Conservation (phyloP, 2,113 vertebrate genomes). For the Piaya cayana region DNA sequence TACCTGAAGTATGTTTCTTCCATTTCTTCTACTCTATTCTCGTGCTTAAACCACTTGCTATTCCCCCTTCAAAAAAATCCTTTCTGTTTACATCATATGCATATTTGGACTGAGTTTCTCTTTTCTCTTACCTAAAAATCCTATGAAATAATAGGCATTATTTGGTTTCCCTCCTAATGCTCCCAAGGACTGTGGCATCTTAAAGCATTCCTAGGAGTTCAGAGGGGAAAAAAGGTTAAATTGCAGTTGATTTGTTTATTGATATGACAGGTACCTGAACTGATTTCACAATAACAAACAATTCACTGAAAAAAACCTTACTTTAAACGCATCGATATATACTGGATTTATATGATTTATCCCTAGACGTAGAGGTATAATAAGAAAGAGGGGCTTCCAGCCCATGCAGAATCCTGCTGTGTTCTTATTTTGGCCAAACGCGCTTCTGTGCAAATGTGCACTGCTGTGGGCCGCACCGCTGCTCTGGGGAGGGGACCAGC, state of each 20-base stretch:
- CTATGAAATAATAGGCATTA: constrained; percentile 92
- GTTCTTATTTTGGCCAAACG: constrained; percentile 49
- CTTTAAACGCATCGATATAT: constrained; percentile 87
- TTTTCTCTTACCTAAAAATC: constrained; percentile 86
- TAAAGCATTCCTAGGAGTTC: constrained; percentile 87
- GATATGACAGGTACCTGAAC: constrained; percentile 20
- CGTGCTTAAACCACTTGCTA: not conserved
- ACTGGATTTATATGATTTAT: constrained; percentile 90
- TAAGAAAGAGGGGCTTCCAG: constrained; percentile 87
- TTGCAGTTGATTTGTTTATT: constrained; percentile 32
- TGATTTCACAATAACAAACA: not conserved
- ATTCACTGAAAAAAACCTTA: constrained; percentile 28
- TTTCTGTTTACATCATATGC: not conserved
- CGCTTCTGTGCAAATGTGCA: not conserved
- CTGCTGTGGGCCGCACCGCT: constrained; percentile 26
- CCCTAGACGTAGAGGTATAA: constrained; percentile 87
- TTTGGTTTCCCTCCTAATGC: constrained; percentile 91
- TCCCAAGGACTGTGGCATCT: constrained; percentile 91
- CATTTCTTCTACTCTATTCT: not conserved
- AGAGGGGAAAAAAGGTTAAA: constrained; percentile 58
- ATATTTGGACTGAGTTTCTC: constrained; percentile 19
- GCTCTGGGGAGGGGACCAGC: constrained; percentile 67
- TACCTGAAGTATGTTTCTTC: not conserved
- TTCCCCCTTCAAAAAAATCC: not conserved
- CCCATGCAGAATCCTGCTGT: constrained; percentile 32